phyloP scores from a whole-genome alignment of 2,888 invertebrate species.

The Oxyteleia sp. region DNA sequence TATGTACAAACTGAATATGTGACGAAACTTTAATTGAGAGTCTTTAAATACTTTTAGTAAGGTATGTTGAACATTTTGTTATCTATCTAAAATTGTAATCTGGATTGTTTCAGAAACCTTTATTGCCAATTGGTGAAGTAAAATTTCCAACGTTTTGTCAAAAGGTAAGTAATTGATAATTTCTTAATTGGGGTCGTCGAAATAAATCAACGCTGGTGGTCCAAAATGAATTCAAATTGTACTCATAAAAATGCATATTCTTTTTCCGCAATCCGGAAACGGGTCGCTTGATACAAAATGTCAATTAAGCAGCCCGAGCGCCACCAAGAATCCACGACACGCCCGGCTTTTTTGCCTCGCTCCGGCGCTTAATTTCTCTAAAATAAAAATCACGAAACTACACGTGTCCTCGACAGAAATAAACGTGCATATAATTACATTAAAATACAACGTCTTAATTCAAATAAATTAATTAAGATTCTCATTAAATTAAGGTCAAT shows the following conservation, averaged over 20 bases:
- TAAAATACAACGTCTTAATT: background rate
- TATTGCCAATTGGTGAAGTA: too few relatives aligned
- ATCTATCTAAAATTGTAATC: too few relatives aligned
- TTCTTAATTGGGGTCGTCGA: conserved; percentile 38
- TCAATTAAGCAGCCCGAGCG: conserved; percentile 82
- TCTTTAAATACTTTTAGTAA: too few relatives aligned
- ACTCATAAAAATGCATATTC: conserved; percentile 35
- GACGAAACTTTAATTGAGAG: too few relatives aligned
- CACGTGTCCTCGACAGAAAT: conserved; percentile 53
- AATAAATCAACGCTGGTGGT: conserved; percentile 59
- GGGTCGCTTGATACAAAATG: conserved; percentile 77
- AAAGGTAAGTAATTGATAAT: conserved; percentile 27
- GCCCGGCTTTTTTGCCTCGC: conserved; percentile 72
- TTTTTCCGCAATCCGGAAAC: conserved; percentile 75
- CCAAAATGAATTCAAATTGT: conserved; percentile 41
- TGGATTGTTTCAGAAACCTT: too few relatives aligned
- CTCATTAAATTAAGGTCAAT: too few relatives aligned
- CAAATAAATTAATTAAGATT: background rate
- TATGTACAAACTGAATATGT: too few relatives aligned
- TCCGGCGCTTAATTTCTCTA: conserved; percentile 68
- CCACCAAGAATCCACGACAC: conserved; percentile 73
- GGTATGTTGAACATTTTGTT: too few relatives aligned
- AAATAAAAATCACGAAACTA: conserved; percentile 52
- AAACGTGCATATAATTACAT: conserved; percentile 13
- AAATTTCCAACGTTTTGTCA: too few relatives aligned